Base-by-base conservation (phyloP, 2,113 vertebrate species). In the Plestiodon gilberti region DNA sequence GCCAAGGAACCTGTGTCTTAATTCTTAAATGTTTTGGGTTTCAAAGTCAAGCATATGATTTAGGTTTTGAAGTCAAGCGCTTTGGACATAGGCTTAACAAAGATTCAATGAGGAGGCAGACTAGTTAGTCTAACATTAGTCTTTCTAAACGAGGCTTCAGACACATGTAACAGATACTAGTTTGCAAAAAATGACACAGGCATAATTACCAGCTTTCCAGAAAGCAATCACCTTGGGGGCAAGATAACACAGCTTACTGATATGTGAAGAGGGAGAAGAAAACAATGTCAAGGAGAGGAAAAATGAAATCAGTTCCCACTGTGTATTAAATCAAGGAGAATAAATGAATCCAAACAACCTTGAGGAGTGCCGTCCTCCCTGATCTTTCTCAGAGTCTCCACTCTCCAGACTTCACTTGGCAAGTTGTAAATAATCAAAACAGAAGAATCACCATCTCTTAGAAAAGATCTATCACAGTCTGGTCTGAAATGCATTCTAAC, bases 321-420 rank as follows among this genome's bases (percentile, higher is more conserved):
- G 15, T 78, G 38, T 78, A 48, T 85, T 81, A 74, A 81, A 91
- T 87, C 55, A 74, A 40, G 35, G 7, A 81, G 52, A 82, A 82
- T 75, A 87, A 89, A 89, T 25, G 87, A 88, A 87, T 89, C 88
- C 88, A 76, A 92, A 93, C 65, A 88, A 89, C 91, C 92, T 93
- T 82, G 92, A 94, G 87, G 77, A 69, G 82, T 75, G 84, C 86
- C 88, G 75, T 55, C 73, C 89, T 92, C 93, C 91, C 86, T 78
- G 89, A 82, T 91, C 15, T 82, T 85, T 80, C 91, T 88, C 84
- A 87, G 88, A 25, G 80, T 43, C 86, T 71, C 59, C n/a, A 78
- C 88, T 74, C 38, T 82, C 88, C 48, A 80, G 0, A 0, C 30
- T 87, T 43, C 70, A 71, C 69, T 85, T 89, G 23, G 85, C 88